Evolutionary conservation across 2,797 vertebrate genomes (phyloP), one percentile per base, ranked within the genome.

Genomic region (Menidia menidia): DNA sequence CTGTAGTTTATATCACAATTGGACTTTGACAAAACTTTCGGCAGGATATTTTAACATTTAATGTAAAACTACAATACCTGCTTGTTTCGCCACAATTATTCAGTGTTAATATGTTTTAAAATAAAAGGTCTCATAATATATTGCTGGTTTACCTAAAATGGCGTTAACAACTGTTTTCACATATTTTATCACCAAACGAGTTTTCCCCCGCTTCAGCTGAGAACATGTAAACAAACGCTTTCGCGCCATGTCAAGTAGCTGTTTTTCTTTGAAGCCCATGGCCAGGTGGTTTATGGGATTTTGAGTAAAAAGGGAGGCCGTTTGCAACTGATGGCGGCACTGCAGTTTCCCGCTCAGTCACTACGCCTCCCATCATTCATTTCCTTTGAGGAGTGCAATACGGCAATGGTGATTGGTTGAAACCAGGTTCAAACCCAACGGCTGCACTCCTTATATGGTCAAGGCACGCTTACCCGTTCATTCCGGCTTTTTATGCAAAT

Each of bases 401-500:
- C 57, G 41, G 14, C 0, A 0, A 48, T 78, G 1, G 32, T 31
- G 81, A 95, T 94, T 94, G 94, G 94, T 63, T 68, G 70, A n/a
- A 19, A 2, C 2, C 7, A 1, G 41, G 74, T 94, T 94, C 87
- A 93, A 95, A 95, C 81, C 14, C 71, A 77, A 87, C 85, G 77
- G 82, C 73, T 66, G 61, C 74, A 33, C 69, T 89, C 94, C 94
- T 87, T 92, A 94, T 94, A 88, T 92, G 92, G 94, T 72, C 79
- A 84, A 85, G 51, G 51, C 66, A 70, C 52, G 77, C 41, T 68
- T 75, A 48, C 53, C 72, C 71, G 86, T 92, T 90, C 88, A 89
- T 90, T 88, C 63, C 83, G 68, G 78, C 76, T 92, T 93, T 92
- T 88, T 92, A 93, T 93, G 90, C 83, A 78, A 93, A 93, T 92